Conservation (phyloP, 2,113 vertebrate species). For the Alligator sinensis region DNA sequence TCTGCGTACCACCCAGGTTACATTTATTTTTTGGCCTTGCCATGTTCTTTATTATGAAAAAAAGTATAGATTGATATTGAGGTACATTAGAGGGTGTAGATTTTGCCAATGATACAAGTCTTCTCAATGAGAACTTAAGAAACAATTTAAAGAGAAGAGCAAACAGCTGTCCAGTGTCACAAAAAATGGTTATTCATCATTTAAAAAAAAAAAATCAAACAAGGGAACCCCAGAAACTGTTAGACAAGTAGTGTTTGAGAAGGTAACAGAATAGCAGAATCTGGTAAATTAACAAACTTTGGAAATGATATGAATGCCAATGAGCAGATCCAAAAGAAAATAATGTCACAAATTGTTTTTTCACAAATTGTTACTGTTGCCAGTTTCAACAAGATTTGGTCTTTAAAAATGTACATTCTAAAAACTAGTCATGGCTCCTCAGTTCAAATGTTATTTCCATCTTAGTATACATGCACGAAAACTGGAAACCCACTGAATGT, state of each 20-base stretch:
- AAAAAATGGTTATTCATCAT: background rate
- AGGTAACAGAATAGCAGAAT: background rate
- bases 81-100: background rate
- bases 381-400: background rate
- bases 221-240: background rate
- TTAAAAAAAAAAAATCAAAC: background rate
- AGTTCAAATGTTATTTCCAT: too few species aligned
- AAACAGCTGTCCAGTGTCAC: background rate
- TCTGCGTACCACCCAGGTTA: background rate
- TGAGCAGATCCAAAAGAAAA: background rate
- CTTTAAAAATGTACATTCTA: background rate
- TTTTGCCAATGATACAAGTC: background rate
- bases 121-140: background rate
- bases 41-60: background rate
- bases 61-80: background rate
- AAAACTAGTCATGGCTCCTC: background rate
- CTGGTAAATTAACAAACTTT: background rate
- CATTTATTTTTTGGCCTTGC: background rate
- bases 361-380: background rate
- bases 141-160: background rate
- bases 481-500: background rate
- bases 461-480: background rate
- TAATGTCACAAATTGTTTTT: background rate
- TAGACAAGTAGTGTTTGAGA: background rate
- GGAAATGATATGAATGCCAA: background rate